Conservation (phyloP, 92 coral and sea anemone species). For the Porites rus region DNA sequence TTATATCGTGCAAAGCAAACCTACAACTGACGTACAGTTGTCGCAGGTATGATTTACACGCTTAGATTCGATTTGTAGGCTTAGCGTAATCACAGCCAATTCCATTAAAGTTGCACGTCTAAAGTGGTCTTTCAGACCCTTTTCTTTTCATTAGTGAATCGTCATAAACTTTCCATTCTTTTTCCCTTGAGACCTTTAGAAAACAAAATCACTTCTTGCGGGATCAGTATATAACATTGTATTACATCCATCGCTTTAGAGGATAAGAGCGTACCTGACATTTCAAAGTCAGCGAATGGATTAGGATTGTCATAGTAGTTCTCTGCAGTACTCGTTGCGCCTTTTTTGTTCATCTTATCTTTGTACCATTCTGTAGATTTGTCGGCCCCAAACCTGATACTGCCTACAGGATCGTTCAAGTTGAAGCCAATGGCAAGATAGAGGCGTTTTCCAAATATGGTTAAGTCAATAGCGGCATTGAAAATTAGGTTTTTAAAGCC, state of each 20-base stretch:
- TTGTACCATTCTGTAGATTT: conserved; percentile 81
- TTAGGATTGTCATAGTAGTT: conserved; percentile 92
- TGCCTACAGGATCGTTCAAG: conserved; percentile 73
- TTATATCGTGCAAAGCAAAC: too few relatives aligned
- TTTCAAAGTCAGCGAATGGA: conserved; percentile 92
- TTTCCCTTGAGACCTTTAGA: too few relatives aligned
- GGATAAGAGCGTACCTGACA: conserved; percentile 74
- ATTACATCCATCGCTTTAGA: background rate
- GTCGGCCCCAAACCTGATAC: conserved; percentile 74
- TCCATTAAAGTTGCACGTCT: too few relatives aligned
- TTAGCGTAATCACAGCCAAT: too few relatives aligned
- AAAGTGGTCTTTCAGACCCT: too few relatives aligned
- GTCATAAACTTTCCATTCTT: too few relatives aligned
- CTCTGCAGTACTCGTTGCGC: conserved; percentile 82
- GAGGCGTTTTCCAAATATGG: conserved; percentile 94
- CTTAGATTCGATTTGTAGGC: too few relatives aligned
- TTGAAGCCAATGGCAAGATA: conserved; percentile 77
- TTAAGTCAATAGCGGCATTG: conserved; percentile 94
- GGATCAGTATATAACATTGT: background rate
- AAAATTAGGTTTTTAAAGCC: conserved; percentile 69
- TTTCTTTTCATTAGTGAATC: too few relatives aligned
- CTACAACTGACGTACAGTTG: too few relatives aligned
- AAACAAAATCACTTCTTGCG: background rate
- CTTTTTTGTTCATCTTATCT: conserved; percentile 86
- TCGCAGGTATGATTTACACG: too few relatives aligned